These are phyloP conservation scores for Tenualosa thibaudeaui DNA, from an alignment of 2,797 vertebrate species.

Conservation along the genomic window DNA sequence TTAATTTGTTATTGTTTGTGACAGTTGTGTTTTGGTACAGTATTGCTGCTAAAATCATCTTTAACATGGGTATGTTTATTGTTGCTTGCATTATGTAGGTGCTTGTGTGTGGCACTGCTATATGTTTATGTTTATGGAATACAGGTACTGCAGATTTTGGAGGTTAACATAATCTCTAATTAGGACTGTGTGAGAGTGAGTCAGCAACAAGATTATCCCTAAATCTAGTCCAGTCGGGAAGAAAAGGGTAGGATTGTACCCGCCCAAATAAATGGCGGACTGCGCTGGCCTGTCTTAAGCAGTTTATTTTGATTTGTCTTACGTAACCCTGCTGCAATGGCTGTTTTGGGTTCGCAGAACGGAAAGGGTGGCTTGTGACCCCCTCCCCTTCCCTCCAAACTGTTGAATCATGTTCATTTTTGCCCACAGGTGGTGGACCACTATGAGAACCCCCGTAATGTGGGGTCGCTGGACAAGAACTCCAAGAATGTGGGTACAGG, in stretches of 20 bases:
- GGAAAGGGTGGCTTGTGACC: not conserved
- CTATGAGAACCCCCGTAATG: conserved; percentile 96
- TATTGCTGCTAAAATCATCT: not conserved
- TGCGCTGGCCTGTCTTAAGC: conserved; percentile 50
- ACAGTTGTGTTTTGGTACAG: not conserved
- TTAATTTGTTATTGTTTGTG: not conserved
- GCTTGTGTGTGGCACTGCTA: not conserved
- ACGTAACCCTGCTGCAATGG: not conserved
- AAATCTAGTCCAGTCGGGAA: conserved; percentile 15
- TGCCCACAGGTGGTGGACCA: conserved; percentile 89
- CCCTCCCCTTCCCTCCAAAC: not conserved
- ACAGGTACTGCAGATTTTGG: not conserved
- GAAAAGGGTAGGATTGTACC: conserved; percentile 31
- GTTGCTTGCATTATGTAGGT: not conserved
- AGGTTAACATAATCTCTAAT: not conserved
- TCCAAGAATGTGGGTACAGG: conserved; percentile 93
- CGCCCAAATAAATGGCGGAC: conserved; percentile 35
- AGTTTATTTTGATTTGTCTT: conserved; percentile 45
- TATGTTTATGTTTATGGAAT: not conserved
- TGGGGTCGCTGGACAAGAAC: conserved; percentile 88
- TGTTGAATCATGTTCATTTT: not conserved
- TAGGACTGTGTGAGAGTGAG: conserved; percentile 53
- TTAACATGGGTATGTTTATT: not conserved
- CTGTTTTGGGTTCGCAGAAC: not conserved
- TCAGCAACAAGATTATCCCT: conserved; percentile 51